Evolutionary conservation across 2,888 invertebrate species (phyloP).

Genomic region (Noctua janthina): DNA sequence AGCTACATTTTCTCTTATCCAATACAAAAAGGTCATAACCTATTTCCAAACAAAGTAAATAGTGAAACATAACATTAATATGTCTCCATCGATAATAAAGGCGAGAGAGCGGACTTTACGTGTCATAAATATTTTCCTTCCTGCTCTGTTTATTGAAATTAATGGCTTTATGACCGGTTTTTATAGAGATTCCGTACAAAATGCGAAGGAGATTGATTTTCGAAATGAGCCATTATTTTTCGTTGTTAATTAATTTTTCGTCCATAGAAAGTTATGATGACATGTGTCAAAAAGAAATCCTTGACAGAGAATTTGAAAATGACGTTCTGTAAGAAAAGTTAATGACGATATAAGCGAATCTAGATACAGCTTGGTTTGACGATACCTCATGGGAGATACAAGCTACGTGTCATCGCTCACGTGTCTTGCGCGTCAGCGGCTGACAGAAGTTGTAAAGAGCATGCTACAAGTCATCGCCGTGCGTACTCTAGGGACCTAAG

Average conservation of each 20-base stretch:
- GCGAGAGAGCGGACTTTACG: conserved; percentile 28
- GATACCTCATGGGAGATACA: no score
- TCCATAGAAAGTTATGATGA: background rate
- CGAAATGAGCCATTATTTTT: conserved; percentile 32
- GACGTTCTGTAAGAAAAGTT: background rate
- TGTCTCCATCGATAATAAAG: conserved; percentile 44
- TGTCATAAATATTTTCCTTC: conserved; percentile 60
- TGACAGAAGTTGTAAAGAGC: no score
- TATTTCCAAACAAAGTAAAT: conserved; percentile 24
- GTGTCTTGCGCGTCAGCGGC: no score
- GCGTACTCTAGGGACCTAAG: no score
- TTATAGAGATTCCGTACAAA: conserved; percentile 44
- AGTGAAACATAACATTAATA: conserved; percentile 22
- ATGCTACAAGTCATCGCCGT: no score
- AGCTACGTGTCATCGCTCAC: no score
- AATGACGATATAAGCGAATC: no score
- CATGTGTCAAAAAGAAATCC: background rate
- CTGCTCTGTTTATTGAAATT: conserved; percentile 60
- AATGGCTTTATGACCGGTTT: conserved; percentile 45
- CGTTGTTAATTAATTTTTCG: conserved; percentile 19
- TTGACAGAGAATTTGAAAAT: background rate
- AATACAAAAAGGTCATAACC: conserved; percentile 7
- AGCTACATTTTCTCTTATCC: background rate
- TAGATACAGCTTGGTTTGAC: no score
- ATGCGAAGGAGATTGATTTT: conserved; percentile 49